These are phyloP conservation scores for Lacerta viridis DNA, from an alignment of 2,797 vertebrate species.

Conservation along the genomic window DNA sequence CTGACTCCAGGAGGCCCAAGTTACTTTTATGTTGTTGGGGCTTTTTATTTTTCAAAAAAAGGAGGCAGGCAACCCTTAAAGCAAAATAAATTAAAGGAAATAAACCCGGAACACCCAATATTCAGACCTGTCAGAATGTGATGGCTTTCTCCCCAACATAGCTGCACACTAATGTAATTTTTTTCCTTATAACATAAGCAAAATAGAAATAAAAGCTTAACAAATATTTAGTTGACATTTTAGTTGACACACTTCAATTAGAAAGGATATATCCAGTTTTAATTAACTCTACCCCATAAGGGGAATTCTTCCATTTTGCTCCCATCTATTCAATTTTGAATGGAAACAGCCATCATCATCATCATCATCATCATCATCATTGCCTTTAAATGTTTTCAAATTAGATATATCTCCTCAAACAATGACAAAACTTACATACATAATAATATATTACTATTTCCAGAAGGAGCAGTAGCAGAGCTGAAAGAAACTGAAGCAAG, in stretches of 20 bases:
- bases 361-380: too few species aligned
- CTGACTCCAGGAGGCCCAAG: slow-evolving; percentile 31
- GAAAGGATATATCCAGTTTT: background rate
- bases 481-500: background rate
- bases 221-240: background rate
- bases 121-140: slow-evolving; percentile 10
- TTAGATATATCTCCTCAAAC: background rate
- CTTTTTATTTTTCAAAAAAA: background rate
- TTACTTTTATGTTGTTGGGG: slow-evolving; percentile 9
- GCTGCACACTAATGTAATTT: background rate
- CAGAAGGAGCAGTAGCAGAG: background rate
- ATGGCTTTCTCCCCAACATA: background rate
- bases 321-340: background rate
- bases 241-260: background rate
- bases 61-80: slow-evolving; percentile 31
- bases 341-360: background rate
- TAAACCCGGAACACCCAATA: slow-evolving; percentile 4
- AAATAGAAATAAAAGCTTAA: background rate
- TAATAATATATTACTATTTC: background rate
- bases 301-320: background rate
- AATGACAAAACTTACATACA: background rate
- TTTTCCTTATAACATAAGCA: background rate
- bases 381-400: background rate
- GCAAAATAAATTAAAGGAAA: slow-evolving; percentile 15
- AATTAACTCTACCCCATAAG: background rate